A percentile compares a stretch with the other conserved stretches of the same genome.
Conservation (phyloP, 2,797 vertebrate genomes). For the Vultur gryphus region DNA sequence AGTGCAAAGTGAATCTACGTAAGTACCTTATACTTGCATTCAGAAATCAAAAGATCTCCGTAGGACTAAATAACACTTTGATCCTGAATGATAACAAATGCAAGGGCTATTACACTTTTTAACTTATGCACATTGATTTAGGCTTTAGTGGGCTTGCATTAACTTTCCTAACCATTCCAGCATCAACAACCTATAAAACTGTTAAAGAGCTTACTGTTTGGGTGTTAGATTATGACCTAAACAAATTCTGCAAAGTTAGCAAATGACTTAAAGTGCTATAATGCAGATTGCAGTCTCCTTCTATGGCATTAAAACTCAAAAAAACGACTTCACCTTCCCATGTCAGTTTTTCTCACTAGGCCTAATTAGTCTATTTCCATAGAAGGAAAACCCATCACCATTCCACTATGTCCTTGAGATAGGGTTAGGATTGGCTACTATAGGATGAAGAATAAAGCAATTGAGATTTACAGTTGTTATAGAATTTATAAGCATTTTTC, state of each 20-base stretch:
- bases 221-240: not conserved
- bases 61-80: not conserved
- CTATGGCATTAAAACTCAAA: not conserved
- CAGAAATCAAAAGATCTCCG: not conserved
- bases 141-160: not conserved
- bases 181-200: not conserved
- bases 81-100: not conserved
- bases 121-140: not conserved
- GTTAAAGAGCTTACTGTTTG: not conserved
- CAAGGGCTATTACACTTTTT: not conserved
- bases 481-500: not conserved
- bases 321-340: not conserved
- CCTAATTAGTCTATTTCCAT: not conserved
- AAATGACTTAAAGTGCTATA: not conserved
- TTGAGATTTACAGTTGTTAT: not conserved
- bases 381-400: not conserved
- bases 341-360: not conserved
- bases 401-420: not conserved
- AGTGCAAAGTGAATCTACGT: not conserved
- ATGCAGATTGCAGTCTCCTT: not conserved
- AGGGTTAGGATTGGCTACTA: not conserved
- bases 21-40: not conserved
- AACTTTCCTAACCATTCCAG: not conserved
- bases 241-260: not conserved
- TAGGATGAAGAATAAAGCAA: not conserved